Conservation (phyloP, 2,888 invertebrate genomes). For the Brachyptera putata region DNA sequence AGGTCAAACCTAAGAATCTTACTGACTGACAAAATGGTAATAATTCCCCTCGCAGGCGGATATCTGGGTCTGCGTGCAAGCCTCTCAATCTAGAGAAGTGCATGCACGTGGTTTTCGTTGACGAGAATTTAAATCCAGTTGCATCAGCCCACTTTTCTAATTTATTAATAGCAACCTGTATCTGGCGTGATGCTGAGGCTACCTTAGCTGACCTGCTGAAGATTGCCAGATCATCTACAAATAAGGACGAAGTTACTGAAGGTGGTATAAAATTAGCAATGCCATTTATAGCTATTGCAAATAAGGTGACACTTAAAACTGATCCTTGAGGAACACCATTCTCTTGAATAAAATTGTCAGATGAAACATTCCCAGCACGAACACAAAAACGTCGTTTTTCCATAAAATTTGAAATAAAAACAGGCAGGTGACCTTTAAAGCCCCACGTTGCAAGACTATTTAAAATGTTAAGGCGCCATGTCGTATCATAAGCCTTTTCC, state of each 20-base stretch:
- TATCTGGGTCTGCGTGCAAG: too few species aligned
- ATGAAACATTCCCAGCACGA: too few species aligned
- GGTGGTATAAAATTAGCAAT: conserved; percentile 6
- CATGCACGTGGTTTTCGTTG: too few species aligned
- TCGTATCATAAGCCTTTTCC: too few species aligned
- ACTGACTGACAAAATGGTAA: too few species aligned
- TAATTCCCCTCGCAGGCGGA: too few species aligned
- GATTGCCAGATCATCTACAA: conserved; percentile 20
- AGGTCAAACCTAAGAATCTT: too few species aligned
- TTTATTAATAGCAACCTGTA: conserved; percentile 17
- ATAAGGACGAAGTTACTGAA: conserved; percentile 7
- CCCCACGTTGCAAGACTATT: conserved; percentile 25
- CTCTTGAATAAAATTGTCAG: too few species aligned
- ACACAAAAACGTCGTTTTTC: conserved; percentile 14
- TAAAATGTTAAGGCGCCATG: conserved; percentile 31
- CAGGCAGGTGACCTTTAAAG: conserved; percentile 29
- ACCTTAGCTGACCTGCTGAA: background rate
- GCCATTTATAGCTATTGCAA: conserved; percentile 23
- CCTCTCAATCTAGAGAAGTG: too few species aligned
- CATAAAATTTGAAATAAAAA: conserved; percentile 27
- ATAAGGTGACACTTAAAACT: conserved; percentile 22
- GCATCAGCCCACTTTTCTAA: background rate
- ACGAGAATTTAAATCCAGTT: too few species aligned
- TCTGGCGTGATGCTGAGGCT: background rate
- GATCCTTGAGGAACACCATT: too few species aligned